Base-by-base conservation (phyloP, 1,140 invertebrate genomes). In the Cylas formicarius region DNA sequence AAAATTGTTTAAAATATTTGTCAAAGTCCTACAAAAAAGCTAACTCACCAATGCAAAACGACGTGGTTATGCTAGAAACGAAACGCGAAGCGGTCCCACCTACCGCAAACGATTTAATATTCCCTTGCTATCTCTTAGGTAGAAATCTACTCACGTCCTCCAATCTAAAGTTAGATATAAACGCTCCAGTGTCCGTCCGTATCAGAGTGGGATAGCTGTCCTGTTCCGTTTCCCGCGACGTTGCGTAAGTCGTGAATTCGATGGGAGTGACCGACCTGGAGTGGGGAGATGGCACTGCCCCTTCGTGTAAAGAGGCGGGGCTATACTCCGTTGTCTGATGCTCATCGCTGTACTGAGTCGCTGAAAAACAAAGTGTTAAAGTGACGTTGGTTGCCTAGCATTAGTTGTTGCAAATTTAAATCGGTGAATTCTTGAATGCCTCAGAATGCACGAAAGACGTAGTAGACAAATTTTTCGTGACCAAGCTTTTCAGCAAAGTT, bases 281-380 rank as follows among this genome's bases (percentile, higher is more conserved):
- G 37, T 59, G 58, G 53, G 63, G 63, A 4, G 61, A 62, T 2
- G 56, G 56, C 21, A 54, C 60, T 43, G 58, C 56, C 60, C 60
- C 61, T 37, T 62, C 61, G 10, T 49, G 43, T 28, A 63, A 60
- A 4, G 63, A 61, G 54, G 63, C 48, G 52, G 63, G 63, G 52
- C 63, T 65, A 44, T 63, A 65, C 27, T 63, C 56, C 7, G 34
- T 28, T 8, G 47, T 37, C 36, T 61, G 56, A 22, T 61, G 52
- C 36, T 35, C 51, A 34, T 63, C 58, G 28, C 45, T 38, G 18
- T 46, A 46, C 14, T 60, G 55, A 8, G 56, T 43, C 20, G 22
- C 53, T 55, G 48, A 29, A 52, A 50, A 45, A 44, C 52, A 24
- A 27, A 23, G 37, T 2, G 6, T n/a, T n/a, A n/a, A n/a, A n/a